phyloP scores from a whole-genome alignment of 2,113 vertebrate genomes.

The Archocentrus centrarchus region DNA sequence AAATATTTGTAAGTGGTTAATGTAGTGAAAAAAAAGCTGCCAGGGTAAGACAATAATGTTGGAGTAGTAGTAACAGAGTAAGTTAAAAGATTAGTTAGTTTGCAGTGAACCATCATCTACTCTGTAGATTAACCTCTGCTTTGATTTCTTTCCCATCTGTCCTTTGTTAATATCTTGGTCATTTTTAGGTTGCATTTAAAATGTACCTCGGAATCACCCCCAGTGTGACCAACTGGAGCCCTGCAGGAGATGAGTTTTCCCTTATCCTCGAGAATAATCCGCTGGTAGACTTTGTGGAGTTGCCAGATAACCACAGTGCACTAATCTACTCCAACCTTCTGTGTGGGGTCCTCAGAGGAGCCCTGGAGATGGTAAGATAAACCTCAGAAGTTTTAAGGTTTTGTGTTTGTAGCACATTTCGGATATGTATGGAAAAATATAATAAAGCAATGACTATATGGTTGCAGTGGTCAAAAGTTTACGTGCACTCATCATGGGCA shows the following conservation, averaged over 20 bases:
- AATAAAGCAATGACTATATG: neutral
- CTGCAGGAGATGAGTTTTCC: constrained; percentile 97
- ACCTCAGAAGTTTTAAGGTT: neutral
- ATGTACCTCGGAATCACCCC: constrained; percentile 98
- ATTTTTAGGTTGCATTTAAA: constrained; percentile 92
- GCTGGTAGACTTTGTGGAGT: constrained; percentile 97
- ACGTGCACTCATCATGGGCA: neutral
- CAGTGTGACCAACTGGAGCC: constrained; percentile 98
- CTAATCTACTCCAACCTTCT: constrained; percentile 97
- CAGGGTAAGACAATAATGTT: neutral
- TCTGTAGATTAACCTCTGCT: neutral
- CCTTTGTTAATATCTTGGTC: neutral
- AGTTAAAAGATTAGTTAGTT: neutral
- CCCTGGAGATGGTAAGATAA: constrained; percentile 94
- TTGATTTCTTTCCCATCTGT: neutral
- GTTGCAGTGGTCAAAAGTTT: neutral
- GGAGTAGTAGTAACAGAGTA: neutral
- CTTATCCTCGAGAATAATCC: constrained; percentile 98
- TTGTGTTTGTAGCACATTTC: neutral
- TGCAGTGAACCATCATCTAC: neutral
- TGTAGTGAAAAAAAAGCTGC: too few relatives aligned
- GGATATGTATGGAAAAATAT: neutral
- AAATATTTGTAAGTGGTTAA: neutral
- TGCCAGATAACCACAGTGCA: constrained; percentile 95
- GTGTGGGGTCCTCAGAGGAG: constrained; percentile 93